A percentile compares a stretch with the other conserved stretches of the same genome.
These are phyloP conservation scores for Syritta pipiens DNA, from an alignment of 2,888 invertebrate species.

Conservation along the genomic window DNA sequence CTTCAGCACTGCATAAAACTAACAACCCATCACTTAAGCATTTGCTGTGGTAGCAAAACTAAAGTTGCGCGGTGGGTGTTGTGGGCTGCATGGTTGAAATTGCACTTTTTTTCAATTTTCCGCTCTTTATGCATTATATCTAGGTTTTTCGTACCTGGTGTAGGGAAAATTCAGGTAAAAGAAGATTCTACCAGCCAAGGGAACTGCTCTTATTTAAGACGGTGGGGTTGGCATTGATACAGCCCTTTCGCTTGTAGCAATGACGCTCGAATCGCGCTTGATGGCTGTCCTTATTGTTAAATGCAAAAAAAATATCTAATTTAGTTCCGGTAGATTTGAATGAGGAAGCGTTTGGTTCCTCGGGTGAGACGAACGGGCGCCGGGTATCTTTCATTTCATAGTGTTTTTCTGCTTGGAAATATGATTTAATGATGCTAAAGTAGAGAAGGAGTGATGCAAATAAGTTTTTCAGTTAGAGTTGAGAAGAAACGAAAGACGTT, in stretches of 20 bases:
- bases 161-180: conserved; percentile 1
- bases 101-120: neutral
- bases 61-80: conserved; percentile 1
- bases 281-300: conserved; percentile 50
- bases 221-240: neutral
- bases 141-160: neutral
- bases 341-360: conserved; percentile 5
- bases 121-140: neutral
- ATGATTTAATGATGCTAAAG: conserved; percentile 64
- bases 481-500: too few relatives aligned
- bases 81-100: too few relatives aligned
- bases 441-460: too few relatives aligned
- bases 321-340: conserved; percentile 41
- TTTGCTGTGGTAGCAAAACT: conserved; percentile 13
- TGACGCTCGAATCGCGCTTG: conserved; percentile 52
- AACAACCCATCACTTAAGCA: conserved; percentile 30
- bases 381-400: neutral
- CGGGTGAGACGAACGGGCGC: too few relatives aligned
- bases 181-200: neutral
- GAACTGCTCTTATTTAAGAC: neutral
- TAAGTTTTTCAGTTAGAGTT: too few relatives aligned
- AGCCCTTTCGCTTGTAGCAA: conserved; percentile 11
- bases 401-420: conserved; percentile 51
- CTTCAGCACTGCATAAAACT: conserved; percentile 25
- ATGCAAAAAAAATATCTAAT: conserved; percentile 60